phyloP scores from a whole-genome alignment of 2,797 vertebrate species.

The Enteromius afrohamiltoni region DNA sequence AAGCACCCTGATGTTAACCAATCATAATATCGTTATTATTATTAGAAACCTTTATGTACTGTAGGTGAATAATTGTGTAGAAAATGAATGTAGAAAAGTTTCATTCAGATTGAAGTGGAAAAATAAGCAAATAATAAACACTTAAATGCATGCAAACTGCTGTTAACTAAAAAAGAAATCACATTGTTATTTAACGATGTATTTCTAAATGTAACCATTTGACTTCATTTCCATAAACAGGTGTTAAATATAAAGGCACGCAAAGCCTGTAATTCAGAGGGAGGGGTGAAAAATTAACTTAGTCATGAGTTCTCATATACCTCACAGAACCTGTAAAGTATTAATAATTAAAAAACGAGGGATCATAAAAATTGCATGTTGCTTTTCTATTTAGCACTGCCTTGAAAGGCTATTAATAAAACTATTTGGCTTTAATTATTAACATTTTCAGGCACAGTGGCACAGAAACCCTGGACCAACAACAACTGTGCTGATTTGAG shows the following conservation, averaged over 20 bases:
- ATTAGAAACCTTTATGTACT: not conserved
- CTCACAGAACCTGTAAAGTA: not conserved
- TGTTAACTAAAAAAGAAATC: not conserved
- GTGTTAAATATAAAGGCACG: not conserved
- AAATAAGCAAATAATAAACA: not conserved
- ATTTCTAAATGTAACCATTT: not conserved
- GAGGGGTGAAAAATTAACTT: not conserved
- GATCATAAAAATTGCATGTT: not conserved
- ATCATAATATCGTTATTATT: not conserved
- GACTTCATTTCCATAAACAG: not conserved
- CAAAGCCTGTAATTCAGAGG: not conserved
- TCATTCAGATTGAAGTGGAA: not conserved
- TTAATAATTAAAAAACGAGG: not conserved
- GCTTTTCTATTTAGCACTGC: conserved; percentile 6
- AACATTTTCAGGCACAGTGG: conserved; percentile 7
- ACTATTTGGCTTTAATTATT: not conserved
- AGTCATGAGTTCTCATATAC: not conserved
- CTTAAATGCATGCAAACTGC: not conserved
- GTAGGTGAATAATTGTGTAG: not conserved
- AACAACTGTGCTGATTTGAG: not conserved
- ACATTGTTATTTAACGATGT: not conserved
- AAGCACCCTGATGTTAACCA: not conserved
- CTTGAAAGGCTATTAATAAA: not conserved
- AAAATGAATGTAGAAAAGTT: no score
- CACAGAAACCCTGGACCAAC: not conserved